Base-by-base conservation (phyloP, 2,113 vertebrate genomes). In the Myocastor coypus region DNA sequence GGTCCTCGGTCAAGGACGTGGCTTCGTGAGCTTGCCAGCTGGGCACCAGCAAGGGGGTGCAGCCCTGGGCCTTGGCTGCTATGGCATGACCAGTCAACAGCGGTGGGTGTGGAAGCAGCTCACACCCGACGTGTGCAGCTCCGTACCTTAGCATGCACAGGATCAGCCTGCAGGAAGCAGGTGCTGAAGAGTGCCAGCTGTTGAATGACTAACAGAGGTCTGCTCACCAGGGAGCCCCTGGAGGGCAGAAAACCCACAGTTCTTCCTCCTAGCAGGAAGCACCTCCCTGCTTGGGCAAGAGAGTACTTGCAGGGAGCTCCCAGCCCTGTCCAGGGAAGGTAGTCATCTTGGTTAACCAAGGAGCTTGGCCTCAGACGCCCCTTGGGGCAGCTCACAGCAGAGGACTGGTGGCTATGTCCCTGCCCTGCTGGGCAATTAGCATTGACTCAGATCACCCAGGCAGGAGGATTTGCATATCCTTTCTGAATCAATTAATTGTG, bases 321-420 rank as follows among this genome's bases (percentile, higher is more conserved):
- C 14, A 52, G 7, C 3, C 11, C 75, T 63, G n/a, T 6, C 28
- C 28, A 2, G 12, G 71, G 52, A 55, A 66, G 0, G 2, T 22
- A 12, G 20, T 10, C 28, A 46, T 14, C 32, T 61, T 37, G 46
- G 28, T 34, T 64, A 75, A 40, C 5, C 1, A 34, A 28, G 17
- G 34, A 17, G 7, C 13, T 2, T 5, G 12, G 10, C 59, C 30
- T 34, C 63, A 37, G 24, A 17, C 1, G 59, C 46, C 2, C 6
- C 0, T 1, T 3, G 17, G 52, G 28, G n/a, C 34, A 2, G 13
- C 0, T 3, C 0, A 0, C 12, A 24, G 13, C 19, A 4, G 10
- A 11, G 1, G 32, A 26, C 22, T 1, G 66, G 17, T 16, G 52
- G 30, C 7, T 13, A 19, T 1, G 4, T 52, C 46, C 85, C 64